Evolutionary conservation across 2,797 vertebrate species (phyloP), one percentile per base, ranked within the genome.

Genomic region (Gouania willdenowi): DNA sequence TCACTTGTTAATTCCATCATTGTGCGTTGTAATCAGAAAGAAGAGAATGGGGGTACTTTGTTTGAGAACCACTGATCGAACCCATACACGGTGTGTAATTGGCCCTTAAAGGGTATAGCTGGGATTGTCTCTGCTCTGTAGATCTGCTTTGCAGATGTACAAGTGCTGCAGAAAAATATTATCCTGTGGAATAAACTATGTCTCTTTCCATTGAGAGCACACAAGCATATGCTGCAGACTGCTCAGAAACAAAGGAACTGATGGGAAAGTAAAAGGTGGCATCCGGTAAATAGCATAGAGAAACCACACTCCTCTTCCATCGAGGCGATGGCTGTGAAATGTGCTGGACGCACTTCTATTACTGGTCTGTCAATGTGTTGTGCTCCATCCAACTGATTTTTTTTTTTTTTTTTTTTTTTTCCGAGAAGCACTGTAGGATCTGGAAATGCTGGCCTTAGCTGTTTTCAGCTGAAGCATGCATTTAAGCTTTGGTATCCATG

Each of bases 401-500:
- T 9, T 43, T 20, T 27, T 20, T 9, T 36, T 14, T 21, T 18
- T 22, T 10, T 8, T 36, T 51, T 45, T 49, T 69, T 50, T 38
- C 72, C 69, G 63, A 39, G 41, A 55, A 51, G 58, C 63, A 72
- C 81, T 56, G 65, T 1, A 28, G 73, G 65, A 71, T 66, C 38
- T 26, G 41, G 61, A 76, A 80, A 66, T 62, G 71, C 66, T 68
- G 70, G 60, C 71, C 59, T 69, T 77, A 76, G 77, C 53, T 11
- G 10, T 83, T 84, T 82, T 77, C 26, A 35, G 43, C 44, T 35
- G 50, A 48, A 71, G 66, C 69, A 71, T 66, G 73, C 66, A 71
- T 77, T 77, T 74, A 68, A 31, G 21, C 48, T 57, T 73, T 61
- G 47, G 71, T 73, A 57, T 81, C 74, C 72, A 68, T 70, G 70